Evolutionary conservation across 2,888 invertebrate species (phyloP).

Genomic region (Frankliniella fusca): DNA sequence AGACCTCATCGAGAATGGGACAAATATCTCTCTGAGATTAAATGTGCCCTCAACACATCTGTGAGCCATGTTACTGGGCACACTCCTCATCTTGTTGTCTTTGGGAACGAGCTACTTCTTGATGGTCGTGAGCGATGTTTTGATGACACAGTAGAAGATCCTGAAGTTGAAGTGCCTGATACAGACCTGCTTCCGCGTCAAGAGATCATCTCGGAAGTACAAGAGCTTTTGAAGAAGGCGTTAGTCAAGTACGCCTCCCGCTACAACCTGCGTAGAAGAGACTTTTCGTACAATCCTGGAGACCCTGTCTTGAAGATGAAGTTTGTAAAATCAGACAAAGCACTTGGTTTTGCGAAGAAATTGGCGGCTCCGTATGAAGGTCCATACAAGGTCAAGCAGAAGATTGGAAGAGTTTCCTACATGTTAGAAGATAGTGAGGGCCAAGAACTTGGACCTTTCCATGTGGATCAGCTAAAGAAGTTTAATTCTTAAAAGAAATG

Average conservation of each 20-base stretch:
- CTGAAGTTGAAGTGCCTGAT: not conserved
- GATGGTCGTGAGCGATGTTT: not conserved
- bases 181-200: not conserved
- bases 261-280: constrained; percentile 35
- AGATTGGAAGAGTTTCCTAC: not conserved
- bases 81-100: constrained; percentile 39
- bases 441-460: not conserved
- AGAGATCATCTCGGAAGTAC: too few species aligned
- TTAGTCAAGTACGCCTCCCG: too few species aligned
- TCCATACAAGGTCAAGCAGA: not conserved
- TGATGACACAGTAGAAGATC: not conserved
- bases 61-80: constrained; percentile 37
- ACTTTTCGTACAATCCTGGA: not conserved
- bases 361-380: constrained; percentile 28
- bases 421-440: not conserved
- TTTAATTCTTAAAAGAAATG: too few species aligned
- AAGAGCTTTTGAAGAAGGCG: too few species aligned
- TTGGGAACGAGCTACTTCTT: constrained; percentile 35
- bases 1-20: constrained; percentile 40
- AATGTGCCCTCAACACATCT: constrained; percentile 39
- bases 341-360: not conserved
- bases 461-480: too few species aligned
- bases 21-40: constrained; percentile 35
- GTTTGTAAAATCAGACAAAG: not conserved
- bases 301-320: not conserved